phyloP scores from a whole-genome alignment of 2,888 invertebrate genomes.

The Hesperia comma region DNA sequence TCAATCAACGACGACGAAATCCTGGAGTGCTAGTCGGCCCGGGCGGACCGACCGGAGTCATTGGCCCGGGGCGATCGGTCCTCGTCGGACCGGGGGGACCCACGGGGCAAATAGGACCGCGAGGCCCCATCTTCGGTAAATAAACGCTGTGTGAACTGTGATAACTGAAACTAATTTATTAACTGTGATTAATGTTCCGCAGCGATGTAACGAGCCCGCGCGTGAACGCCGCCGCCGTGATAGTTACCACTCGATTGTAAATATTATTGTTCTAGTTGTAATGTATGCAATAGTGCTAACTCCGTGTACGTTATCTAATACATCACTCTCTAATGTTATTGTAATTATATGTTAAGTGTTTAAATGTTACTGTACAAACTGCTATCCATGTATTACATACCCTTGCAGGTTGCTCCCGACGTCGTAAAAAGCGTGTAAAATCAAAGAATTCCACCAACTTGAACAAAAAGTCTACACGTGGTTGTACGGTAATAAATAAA shows the following conservation, averaged over 20 bases:
- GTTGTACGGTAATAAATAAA: conserved; percentile 27
- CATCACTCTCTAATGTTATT: background rate
- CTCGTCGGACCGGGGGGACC: conserved; percentile 80
- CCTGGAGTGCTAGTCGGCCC: conserved; percentile 64
- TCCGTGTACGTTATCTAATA: conserved; percentile 20
- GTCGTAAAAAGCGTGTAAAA: conserved; percentile 27
- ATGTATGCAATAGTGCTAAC: conserved; percentile 42
- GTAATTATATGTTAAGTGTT: too few relatives aligned
- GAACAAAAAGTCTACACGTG: conserved; percentile 23
- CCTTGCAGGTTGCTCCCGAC: conserved; percentile 39
- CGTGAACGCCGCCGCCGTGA: conserved; percentile 29
- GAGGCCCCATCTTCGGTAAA: conserved; percentile 67
- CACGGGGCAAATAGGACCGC: conserved; percentile 65
- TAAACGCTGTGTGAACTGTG: conserved; percentile 51
- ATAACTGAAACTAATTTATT: conserved; percentile 53
- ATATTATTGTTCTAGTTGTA: conserved; percentile 47
- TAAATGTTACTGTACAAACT: background rate
- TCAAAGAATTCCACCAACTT: background rate
- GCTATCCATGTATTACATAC: background rate
- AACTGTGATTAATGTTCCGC: conserved; percentile 40
- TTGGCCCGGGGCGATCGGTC: conserved; percentile 58
- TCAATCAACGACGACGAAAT: conserved; percentile 42
- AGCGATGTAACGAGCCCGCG: conserved; percentile 29
- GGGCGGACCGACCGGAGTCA: conserved; percentile 65
- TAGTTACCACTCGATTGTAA: conserved; percentile 44